phyloP scores from a whole-genome alignment of 2,888 invertebrate species.

The Plebejus melissa region DNA sequence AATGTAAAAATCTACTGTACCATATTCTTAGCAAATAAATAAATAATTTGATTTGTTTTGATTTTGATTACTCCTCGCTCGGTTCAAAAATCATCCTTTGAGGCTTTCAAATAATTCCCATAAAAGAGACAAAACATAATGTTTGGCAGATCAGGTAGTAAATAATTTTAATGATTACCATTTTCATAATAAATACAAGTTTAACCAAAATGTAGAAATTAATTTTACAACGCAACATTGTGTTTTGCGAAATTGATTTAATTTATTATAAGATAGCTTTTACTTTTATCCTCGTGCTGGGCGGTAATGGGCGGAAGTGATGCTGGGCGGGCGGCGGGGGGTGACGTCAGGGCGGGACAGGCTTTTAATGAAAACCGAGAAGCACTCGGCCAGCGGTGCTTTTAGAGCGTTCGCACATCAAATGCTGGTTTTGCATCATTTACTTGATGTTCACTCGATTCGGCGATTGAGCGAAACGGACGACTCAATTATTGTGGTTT shows the following conservation, averaged over 20 bases:
- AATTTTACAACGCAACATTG: not conserved
- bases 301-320: slow-evolving; percentile 41
- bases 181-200: not conserved
- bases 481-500: not conserved
- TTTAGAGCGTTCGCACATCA: not conserved
- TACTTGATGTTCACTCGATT: not conserved
- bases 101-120: too few relatives aligned
- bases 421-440: slow-evolving; percentile 10
- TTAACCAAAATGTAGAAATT: not conserved
- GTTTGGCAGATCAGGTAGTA: too few relatives aligned
- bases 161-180: too few relatives aligned
- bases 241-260: not conserved
- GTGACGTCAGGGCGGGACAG: slow-evolving; percentile 39
- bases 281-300: slow-evolving; percentile 29
- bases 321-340: slow-evolving; percentile 24
- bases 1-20: too few relatives aligned
- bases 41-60: too few relatives aligned
- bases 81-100: too few relatives aligned
- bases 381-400: slow-evolving; percentile 37
- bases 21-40: too few relatives aligned
- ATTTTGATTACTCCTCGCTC: too few relatives aligned
- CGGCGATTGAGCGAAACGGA: not conserved
- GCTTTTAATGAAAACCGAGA: slow-evolving; percentile 48
- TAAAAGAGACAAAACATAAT: too few relatives aligned
- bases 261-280: slow-evolving; percentile 25